Conservation (phyloP, 2,888 invertebrate genomes). For the Drosophila sordidapex region DNA sequence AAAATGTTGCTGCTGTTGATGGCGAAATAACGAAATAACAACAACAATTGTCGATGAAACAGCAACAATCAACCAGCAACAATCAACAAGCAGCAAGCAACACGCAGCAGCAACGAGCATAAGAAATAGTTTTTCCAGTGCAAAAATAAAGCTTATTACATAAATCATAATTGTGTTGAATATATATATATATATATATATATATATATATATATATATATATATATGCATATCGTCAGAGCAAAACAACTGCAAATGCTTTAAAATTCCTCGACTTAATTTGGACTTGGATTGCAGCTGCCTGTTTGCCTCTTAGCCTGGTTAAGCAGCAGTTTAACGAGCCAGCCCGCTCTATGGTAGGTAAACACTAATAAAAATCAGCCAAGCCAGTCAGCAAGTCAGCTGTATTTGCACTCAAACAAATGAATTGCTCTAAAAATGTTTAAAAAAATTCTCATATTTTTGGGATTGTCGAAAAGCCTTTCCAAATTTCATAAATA, state of each 20-base stretch:
- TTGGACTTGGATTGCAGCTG: conserved; percentile 37
- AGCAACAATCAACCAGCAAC: conserved; percentile 28
- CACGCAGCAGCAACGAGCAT: conserved; percentile 18
- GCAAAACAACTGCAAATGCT: conserved; percentile 52
- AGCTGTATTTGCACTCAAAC: neutral
- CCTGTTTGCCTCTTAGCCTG: conserved; percentile 8
- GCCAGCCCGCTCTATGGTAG: conserved; percentile 29
- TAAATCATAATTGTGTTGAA: conserved; percentile 64
- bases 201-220: neutral
- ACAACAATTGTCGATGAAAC: conserved; percentile 67
- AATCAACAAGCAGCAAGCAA: conserved; percentile 5
- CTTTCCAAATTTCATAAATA: neutral
- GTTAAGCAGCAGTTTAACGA: conserved; percentile 6
- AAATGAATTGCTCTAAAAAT: neutral
- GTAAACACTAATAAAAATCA: conserved; percentile 22
- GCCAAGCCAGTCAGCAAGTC: neutral
- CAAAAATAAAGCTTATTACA: conserved; percentile 58
- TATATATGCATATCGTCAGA: conserved; percentile 9
- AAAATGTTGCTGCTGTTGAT: conserved; percentile 42
- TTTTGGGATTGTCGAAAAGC: too few species aligned
- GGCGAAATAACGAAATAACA: conserved; percentile 63
- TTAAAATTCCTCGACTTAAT: conserved; percentile 32
- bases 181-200: neutral
- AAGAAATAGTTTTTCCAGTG: conserved; percentile 73
- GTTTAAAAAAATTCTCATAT: too few species aligned